A percentile compares a stretch with the other conserved stretches of the same genome.
These are phyloP conservation scores for Dicyrtomina minuta DNA, from an alignment of 2,888 invertebrate species.

Conservation along the genomic window DNA sequence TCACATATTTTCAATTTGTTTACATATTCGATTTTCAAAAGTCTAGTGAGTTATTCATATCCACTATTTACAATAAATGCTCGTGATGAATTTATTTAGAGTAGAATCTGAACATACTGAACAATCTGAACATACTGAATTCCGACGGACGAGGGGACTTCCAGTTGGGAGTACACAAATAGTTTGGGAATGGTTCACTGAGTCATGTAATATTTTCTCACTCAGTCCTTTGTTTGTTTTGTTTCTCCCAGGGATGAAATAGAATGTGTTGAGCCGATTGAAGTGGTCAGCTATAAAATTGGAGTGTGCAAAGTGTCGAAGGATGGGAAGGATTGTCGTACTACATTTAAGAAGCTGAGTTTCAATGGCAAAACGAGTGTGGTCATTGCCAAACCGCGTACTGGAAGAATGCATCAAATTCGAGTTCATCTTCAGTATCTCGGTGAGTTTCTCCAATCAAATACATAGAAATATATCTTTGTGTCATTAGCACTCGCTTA, in stretches of 20 bases:
- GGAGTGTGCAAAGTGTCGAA: slow-evolving; percentile 92
- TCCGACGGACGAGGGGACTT: no score
- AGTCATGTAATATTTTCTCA: no score
- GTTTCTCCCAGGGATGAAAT: slow-evolving; percentile 67
- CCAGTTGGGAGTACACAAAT: no score
- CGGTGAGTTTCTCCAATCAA: slow-evolving; percentile 66
- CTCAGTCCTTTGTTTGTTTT: background rate
- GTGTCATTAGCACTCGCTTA: no score
- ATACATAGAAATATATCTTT: background rate
- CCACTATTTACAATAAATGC: no score
- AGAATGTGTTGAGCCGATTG: slow-evolving; percentile 85
- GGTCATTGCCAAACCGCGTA: slow-evolving; percentile 89
- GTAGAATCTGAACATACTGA: no score
- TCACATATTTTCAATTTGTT: no score
- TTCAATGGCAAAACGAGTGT: slow-evolving; percentile 88
- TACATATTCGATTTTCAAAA: no score
- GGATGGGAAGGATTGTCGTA: slow-evolving; percentile 89
- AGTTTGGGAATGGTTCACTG: no score
- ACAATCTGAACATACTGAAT: no score
- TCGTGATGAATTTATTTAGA: no score
- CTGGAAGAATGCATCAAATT: slow-evolving; percentile 98
- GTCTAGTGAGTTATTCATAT: no score
- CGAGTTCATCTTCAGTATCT: slow-evolving; percentile 96
- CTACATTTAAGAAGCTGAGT: slow-evolving; percentile 85
- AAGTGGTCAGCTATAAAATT: slow-evolving; percentile 91